Base-by-base conservation (phyloP, 2,113 vertebrate genomes). In the Bungarus multicinctus region DNA sequence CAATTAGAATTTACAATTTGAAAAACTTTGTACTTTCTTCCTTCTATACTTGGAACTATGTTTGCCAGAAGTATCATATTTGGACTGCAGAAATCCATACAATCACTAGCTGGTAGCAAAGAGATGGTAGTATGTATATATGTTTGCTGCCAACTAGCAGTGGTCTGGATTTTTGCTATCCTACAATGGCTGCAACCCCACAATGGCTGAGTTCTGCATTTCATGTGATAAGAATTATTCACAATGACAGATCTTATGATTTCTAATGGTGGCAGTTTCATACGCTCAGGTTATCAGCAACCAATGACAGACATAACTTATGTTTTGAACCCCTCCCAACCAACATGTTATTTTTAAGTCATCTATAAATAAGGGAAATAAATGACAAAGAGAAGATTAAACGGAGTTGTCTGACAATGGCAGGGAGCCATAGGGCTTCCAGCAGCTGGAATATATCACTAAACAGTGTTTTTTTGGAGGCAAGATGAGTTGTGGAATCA, bases 401-500 rank as follows among this genome's bases (percentile, higher is more conserved):
- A 30, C 12, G 90, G 0, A 0, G 55, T 0, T 94, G 96, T 93
- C 74, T 86, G 87, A 43, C n/a, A 34, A 34, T 11, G 30, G n/a
- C 47, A 91, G 54, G 16, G 22, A 18, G 94, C 89, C 86, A 39
- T 20, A 27, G 45, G 34, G 25, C 50, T 94, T 96, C 94, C 45
- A 94, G 1, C 6, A 87, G 34, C 20, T 10, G 1, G 91, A 43
- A 1, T 23, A 74, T 69, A 55, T 74, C 85, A 54, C 7, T 52
- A 53, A 91, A 93, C 94, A 92, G 85, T 95, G 93, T 88, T 87
- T 91, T 81, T 94, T 94, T 91, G 55, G 90, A 93, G 90, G 87
- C 90, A 95, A 91, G 92, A 93, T 93, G 91, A 93, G n/a, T 0
- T 1, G 87, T 54, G 1, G 34, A 34, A 14, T 52, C 34, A 45